phyloP scores from a whole-genome alignment of 2,113 vertebrate species.

The Lampris incognitus region DNA sequence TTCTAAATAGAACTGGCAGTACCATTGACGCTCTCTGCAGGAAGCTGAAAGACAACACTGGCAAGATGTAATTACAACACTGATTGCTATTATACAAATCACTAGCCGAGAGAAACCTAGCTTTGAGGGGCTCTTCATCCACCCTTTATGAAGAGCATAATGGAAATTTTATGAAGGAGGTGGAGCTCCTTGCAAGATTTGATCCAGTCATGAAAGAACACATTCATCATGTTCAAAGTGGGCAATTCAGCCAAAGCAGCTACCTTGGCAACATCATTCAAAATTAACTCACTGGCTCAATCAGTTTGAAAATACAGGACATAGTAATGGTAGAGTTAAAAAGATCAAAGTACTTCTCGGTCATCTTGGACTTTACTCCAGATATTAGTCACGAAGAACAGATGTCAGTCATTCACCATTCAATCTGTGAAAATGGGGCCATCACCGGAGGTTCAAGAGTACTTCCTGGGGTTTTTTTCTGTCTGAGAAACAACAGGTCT shows the following conservation, averaged over 20 bases:
- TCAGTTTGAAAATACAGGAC: not conserved
- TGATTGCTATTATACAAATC: conserved; percentile 25
- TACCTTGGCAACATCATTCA: conserved; percentile 16
- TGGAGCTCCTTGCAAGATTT: too few species aligned
- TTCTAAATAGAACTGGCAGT: not conserved
- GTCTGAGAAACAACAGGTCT: too few species aligned
- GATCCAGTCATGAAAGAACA: too few species aligned
- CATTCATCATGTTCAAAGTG: not conserved
- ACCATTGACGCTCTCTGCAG: conserved; percentile 6
- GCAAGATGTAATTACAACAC: conserved; percentile 12
- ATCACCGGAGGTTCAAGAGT: conserved; percentile 4
- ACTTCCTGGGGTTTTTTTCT: not conserved
- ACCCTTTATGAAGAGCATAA: conserved; percentile 9
- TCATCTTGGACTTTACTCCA: conserved; percentile 15
- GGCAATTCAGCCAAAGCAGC: not conserved
- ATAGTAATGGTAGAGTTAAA: conserved; percentile 7
- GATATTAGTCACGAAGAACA: conserved; percentile 14
- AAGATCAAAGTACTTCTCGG: conserved; percentile 3
- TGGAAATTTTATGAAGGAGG: not conserved
- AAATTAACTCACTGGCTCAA: not conserved
- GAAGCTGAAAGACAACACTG: conserved; percentile 16
- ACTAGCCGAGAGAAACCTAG: conserved; percentile 30
- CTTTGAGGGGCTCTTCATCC: conserved; percentile 16
- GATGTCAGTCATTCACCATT: conserved; percentile 22
- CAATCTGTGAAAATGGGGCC: not conserved